Evolutionary conservation across 1,140 invertebrate genomes (phyloP).

Genomic region (Pogonognathellus flavescens): DNA sequence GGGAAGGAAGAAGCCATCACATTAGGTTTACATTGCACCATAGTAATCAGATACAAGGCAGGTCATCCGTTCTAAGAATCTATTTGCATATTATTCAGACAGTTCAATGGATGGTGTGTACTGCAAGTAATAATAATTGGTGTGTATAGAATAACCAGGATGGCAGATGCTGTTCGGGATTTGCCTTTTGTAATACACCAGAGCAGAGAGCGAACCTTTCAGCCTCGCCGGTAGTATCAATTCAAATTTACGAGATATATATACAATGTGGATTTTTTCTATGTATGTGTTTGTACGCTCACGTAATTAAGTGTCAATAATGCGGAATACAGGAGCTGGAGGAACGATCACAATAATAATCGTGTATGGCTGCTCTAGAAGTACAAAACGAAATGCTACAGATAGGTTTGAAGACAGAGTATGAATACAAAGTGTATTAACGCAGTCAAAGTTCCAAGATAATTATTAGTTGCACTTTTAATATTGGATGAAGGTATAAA

Average conservation of each 20-base stretch:
- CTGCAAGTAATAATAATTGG: neutral
- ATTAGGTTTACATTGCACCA: too few relatives aligned
- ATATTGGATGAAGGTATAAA: neutral
- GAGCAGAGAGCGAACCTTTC: neutral
- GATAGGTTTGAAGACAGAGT: neutral
- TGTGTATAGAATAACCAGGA: neutral
- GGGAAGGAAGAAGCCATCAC: constrained; percentile 31
- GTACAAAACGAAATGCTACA: constrained; percentile 1
- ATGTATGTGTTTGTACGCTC: neutral
- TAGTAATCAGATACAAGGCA: constrained; percentile 9
- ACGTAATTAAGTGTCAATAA: constrained; percentile 6
- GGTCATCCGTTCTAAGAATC: neutral
- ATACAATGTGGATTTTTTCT: constrained; percentile 14
- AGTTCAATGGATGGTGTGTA: neutral
- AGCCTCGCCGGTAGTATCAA: neutral
- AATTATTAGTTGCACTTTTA: neutral
- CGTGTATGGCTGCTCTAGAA: neutral
- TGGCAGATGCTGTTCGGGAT: constrained; percentile 31
- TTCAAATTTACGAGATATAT: constrained; percentile 19
- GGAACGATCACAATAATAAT: neutral
- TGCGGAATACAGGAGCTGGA: constrained; percentile 39
- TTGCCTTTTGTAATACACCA: neutral
- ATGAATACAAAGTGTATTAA: constrained; percentile 25
- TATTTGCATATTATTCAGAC: neutral
- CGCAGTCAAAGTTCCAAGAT: neutral